Percentiles rank a stretch among this genome's conserved stretches.
Conservation (phyloP, 2,113 vertebrate genomes). For the Dendrocopos noguchii region DNA sequence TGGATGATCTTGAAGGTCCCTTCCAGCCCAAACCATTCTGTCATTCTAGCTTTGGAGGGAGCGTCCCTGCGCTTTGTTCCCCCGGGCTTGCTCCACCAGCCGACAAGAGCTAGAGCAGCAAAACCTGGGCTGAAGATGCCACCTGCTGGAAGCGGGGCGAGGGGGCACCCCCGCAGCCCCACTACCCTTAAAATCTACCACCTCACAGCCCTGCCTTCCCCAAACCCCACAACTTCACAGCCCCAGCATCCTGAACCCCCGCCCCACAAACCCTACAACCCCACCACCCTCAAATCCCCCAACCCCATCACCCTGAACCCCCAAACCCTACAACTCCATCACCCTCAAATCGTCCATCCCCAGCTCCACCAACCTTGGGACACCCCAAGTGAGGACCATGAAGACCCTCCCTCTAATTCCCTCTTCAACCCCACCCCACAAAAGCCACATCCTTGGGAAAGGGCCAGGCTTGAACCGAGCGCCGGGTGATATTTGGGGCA, state of each 20-base stretch:
- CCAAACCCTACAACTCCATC: neutral
- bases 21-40: no score
- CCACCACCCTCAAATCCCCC: neutral
- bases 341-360: no score
- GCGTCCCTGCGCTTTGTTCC: neutral
- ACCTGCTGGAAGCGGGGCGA: conserved; percentile 34
- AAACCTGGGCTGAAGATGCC: neutral
- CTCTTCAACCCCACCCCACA: no score
- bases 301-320: neutral
- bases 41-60: no score
- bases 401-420: neutral
- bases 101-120: neutral
- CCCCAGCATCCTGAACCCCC: no score
- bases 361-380: neutral
- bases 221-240: neutral
- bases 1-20: no score
- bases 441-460: neutral
- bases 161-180: neutral
- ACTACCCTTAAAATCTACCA: no score
- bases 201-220: no score
- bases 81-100: neutral
- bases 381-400: neutral
- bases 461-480: neutral
- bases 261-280: neutral
- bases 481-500: neutral